Percentiles rank a stretch among this genome's conserved stretches.
Evolutionary conservation across 2,113 vertebrate species (phyloP).

Genomic region (Callipepla squamata): DNA sequence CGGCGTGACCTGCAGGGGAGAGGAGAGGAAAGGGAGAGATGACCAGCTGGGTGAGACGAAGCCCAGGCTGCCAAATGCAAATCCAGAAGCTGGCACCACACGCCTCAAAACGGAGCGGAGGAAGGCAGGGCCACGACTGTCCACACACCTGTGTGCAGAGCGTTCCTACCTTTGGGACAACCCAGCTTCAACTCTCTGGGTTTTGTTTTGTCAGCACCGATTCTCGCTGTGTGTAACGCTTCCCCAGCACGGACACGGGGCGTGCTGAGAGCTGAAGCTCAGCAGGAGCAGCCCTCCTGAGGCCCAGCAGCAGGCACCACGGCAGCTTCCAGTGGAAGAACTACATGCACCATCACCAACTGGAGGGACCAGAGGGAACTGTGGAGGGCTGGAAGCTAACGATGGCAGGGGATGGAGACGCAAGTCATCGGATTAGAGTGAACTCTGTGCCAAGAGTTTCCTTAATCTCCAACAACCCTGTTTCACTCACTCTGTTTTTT

Average conservation of each 20-base stretch:
- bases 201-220: not conserved
- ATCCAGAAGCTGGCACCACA: not conserved
- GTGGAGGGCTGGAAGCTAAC: not conserved
- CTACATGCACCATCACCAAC: constrained; percentile 21
- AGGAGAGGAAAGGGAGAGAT: not conserved
- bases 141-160: rapidly evolving
- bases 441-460: not conserved
- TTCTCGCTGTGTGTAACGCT: not conserved
- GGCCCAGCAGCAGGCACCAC: not conserved
- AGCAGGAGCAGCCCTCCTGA: rapidly evolving
- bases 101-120: rapidly evolving
- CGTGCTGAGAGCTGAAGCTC: not conserved
- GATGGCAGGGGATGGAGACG: not conserved
- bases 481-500: constrained; percentile 88
- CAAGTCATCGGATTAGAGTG: not conserved
- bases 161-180: not conserved
- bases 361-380: not conserved
- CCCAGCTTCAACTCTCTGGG: not conserved
- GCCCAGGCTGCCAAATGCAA: not conserved
- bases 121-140: not conserved
- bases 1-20: constrained; percentile 85
- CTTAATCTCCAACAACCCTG: not conserved
- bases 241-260: rapidly evolving
- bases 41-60: not conserved
- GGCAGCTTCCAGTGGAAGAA: not conserved